Conservation (phyloP, 2,113 vertebrate species). For the Pardalotus punctatus region DNA sequence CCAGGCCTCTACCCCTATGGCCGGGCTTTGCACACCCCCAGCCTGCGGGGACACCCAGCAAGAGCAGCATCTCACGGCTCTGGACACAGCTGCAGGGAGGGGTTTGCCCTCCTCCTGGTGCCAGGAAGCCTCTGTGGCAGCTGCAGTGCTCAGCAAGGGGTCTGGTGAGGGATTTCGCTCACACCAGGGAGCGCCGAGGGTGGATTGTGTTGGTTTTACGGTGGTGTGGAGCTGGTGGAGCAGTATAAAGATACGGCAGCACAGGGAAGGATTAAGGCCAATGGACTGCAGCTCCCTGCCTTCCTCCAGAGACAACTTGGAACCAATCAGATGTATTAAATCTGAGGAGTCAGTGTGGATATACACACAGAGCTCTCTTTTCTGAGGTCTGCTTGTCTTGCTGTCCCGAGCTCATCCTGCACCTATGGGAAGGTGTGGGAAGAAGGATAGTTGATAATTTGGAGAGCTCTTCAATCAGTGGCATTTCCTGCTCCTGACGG, state of each 20-base stretch:
- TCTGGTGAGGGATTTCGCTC: background rate
- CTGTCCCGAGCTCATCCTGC: background rate
- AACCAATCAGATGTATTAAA: background rate
- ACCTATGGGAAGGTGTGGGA: background rate
- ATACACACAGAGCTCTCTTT: background rate
- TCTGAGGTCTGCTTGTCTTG: background rate
- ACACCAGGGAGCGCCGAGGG: background rate
- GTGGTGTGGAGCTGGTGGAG: background rate
- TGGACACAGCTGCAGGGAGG: background rate
- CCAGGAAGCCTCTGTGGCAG: background rate
- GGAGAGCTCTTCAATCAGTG: background rate
- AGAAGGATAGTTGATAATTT: background rate
- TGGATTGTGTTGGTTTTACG: background rate
- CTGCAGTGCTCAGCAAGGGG: background rate
- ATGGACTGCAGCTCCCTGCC: conserved; percentile 20
- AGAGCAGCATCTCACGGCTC: background rate
- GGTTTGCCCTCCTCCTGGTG: background rate
- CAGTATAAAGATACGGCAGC: background rate
- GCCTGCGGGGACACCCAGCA: background rate
- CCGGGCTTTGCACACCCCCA: background rate
- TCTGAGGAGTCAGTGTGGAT: background rate
- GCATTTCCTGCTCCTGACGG: background rate
- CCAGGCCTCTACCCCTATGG: background rate
- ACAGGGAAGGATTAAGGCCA: conserved; percentile 48
- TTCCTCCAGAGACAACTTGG: background rate